Base-by-base conservation (phyloP, 2,113 vertebrate genomes). In the Tor tambroides region DNA sequence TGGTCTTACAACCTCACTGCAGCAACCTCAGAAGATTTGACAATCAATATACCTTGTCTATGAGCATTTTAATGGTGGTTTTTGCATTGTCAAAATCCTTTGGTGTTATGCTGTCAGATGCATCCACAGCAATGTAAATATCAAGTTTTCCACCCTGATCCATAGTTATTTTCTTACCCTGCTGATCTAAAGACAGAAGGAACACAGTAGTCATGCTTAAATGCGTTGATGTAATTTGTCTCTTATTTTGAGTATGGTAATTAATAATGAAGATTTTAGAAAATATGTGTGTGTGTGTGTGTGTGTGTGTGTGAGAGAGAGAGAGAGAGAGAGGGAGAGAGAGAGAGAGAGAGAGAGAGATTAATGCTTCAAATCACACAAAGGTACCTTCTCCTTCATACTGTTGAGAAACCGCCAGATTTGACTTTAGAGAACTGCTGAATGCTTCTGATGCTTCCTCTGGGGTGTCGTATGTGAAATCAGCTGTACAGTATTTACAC, bases 71-170 rank as follows among this genome's bases (percentile, higher is more conserved):
- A 0, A 93, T 59, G 0, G 83, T 56, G 0, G 77, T 0, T 67
- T 38, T 95, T 49, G 94, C 86, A 0, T 14, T 0, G 0, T 9
- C 0, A 59, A 95, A 74, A 0, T 94, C 0, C 0, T 21, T 0
- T 3, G 90, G 0, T 0, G 21, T 0, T 0, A 96, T 93, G 88
- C 95, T 96, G 14, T 89, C 90, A 69, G 95, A 96, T 83, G 94
- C 91, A 83, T 96, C 95, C 72, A 96, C 65, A 12, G 88, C 94
- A 4, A 96, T 95, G 26, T 94, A 96, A 76, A 96, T 94, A 85
- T 95, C 92, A 4, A 96, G 93, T 5, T 85, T 92, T 67, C 93
- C 93, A 43, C 82, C 80, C 77, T 90, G 88, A 3, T 89, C 63
- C 23, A 95, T 61, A 10, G 26, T 56, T 21, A 96, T 90, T 63